Conservation (phyloP, 2,888 invertebrate species). For the Hirtodrosophila confusa region DNA sequence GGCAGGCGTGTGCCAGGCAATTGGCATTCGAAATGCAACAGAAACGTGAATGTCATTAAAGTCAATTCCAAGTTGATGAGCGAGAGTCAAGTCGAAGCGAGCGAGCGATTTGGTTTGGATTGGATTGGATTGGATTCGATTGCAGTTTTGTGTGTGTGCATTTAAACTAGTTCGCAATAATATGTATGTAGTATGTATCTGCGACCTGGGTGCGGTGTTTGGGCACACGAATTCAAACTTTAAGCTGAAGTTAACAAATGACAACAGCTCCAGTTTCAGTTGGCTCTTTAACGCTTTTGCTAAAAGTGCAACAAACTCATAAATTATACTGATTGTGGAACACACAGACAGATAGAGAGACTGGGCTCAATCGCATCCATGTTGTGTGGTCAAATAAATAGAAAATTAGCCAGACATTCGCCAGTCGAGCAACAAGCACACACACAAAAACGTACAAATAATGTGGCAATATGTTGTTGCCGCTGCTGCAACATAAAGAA, state of each 20-base stretch:
- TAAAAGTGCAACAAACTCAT: slow-evolving; percentile 76
- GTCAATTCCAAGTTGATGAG: slow-evolving; percentile 69
- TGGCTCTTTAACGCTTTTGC: slow-evolving; percentile 47
- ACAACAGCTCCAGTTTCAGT: slow-evolving; percentile 20
- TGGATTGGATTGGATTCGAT: too few relatives aligned
- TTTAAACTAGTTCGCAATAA: slow-evolving; percentile 45
- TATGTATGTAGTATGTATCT: background rate
- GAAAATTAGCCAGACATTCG: slow-evolving; percentile 77
- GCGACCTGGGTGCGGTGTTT: slow-evolving; percentile 34
- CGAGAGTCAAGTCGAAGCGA: slow-evolving; percentile 21
- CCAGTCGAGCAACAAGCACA: slow-evolving; percentile 34
- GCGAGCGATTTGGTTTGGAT: slow-evolving; percentile 1
- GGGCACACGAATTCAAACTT: slow-evolving; percentile 71
- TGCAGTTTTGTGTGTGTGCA: slow-evolving; percentile 7
- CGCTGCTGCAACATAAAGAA: slow-evolving; percentile 68
- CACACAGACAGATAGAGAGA: slow-evolving; percentile 10
- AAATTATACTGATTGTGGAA: slow-evolving; percentile 59
- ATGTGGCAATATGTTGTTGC: slow-evolving; percentile 51
- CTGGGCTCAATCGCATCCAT: slow-evolving; percentile 33
- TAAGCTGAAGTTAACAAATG: slow-evolving; percentile 33
- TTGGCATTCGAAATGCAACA: slow-evolving; percentile 58
- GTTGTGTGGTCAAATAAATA: slow-evolving; percentile 78
- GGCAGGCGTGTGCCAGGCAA: slow-evolving; percentile 46
- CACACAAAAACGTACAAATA: slow-evolving; percentile 53
- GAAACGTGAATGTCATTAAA: slow-evolving; percentile 69